Evolutionary conservation across 2,888 invertebrate genomes (phyloP), one percentile per base, ranked within the genome.

Genomic region (Perizoma affinitatum): DNA sequence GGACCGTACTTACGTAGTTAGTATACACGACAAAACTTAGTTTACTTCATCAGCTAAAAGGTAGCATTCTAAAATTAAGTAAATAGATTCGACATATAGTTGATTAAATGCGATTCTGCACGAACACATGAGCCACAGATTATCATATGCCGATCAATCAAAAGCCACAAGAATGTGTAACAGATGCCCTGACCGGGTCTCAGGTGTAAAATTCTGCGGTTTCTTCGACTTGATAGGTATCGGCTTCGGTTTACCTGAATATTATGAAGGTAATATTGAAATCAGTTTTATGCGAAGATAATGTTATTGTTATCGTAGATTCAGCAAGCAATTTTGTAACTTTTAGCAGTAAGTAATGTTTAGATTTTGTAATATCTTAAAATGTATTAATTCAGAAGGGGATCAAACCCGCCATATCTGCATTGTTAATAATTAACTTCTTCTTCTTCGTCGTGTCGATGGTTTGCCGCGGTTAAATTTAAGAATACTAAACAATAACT

Each of bases 131-230:
- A 52, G n/a, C 38, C 35, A 7, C 1, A 7, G 44, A 52, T 48
- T 41, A 34, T 41, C 45, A 40, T 33, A 55, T 52, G 46, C 44
- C 9, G n/a, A 50, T 53, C 45, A 58, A 41, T 47, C 49, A 67
- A 59, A 58, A 59, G 43, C 65, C 65, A 47, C 66, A 66, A 58
- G 65, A 69, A 71, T 68, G 63, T 61, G 65, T 61, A 67, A 68
- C 58, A 60, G 63, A 65, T 46, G 58, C 68, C 62, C 60, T 63
- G 68, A 69, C 67, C 70, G 56, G 58, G 70, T 68, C 67, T 60
- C 73, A 67, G 70, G 69, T 70, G 72, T 68, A 63, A 49, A 58
- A 61, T 63, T 56, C 58, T 67, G 70, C 65, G 70, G 68, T 69
- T 22, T 3, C 22, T 22, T 43, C 44, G 40, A 53, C 47, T 54